Percentiles rank a stretch among this genome's conserved stretches.
These are phyloP conservation scores for Isurus oxyrinchus DNA, from an alignment of 2,113 vertebrate genomes.

Conservation along the genomic window DNA sequence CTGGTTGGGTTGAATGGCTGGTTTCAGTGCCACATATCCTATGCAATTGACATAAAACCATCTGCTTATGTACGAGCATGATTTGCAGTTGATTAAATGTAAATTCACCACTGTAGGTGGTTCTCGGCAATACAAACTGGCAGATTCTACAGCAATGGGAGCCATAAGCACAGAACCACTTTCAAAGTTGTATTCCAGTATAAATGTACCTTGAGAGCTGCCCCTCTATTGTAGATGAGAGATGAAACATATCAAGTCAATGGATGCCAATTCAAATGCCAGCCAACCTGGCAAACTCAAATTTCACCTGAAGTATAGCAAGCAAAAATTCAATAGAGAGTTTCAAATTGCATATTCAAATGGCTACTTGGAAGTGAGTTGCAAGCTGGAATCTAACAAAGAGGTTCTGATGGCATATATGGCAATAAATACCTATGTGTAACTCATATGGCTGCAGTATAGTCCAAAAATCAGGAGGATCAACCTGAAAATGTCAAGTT, in stretches of 20 bases:
- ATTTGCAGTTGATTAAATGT: neutral
- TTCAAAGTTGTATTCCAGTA: neutral
- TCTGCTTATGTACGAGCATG: neutral
- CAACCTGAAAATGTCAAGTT: conserved; percentile 3
- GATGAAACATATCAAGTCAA: neutral
- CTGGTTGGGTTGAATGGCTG: too few species aligned
- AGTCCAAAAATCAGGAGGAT: neutral
- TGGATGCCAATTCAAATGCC: neutral
- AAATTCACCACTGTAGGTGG: neutral
- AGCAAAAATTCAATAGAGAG: neutral
- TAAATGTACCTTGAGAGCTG: neutral
- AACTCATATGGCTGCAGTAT: neutral
- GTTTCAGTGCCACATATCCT: too few species aligned
- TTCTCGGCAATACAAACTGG: neutral
- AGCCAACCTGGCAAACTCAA: neutral
- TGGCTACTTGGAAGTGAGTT: neutral
- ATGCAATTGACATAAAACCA: neutral
- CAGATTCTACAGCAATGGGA: neutral
- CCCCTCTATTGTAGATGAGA: neutral
- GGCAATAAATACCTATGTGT: neutral
- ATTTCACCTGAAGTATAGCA: neutral
- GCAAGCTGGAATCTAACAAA: neutral
- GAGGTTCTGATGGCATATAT: neutral
- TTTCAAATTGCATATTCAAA: neutral
- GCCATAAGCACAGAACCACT: neutral